phyloP scores from a whole-genome alignment of 1,140 invertebrate species.

The Procambarus clarkii region DNA sequence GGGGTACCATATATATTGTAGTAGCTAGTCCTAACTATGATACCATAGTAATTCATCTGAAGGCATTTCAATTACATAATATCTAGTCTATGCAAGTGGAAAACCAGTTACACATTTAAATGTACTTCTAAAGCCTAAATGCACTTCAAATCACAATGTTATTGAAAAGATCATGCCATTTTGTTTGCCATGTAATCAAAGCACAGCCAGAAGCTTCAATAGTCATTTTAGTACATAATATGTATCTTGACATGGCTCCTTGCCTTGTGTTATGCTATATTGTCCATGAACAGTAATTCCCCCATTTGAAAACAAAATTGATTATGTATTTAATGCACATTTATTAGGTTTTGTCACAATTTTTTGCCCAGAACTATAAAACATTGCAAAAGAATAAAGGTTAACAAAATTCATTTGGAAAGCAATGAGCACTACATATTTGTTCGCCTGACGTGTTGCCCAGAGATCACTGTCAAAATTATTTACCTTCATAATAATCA shows the following conservation, averaged over 20 bases:
- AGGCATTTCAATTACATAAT: slow-evolving; percentile 61
- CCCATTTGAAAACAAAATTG: slow-evolving; percentile 1
- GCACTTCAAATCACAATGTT: slow-evolving; percentile 63
- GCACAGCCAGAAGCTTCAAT: slow-evolving; percentile 60
- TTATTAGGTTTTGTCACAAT: neutral
- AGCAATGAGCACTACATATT: neutral
- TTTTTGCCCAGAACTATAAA: too few relatives aligned
- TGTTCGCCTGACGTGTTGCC: neutral
- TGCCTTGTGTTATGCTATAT: slow-evolving; percentile 12
- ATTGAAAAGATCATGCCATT: slow-evolving; percentile 60
- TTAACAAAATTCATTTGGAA: neutral
- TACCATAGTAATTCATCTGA: slow-evolving; percentile 55
- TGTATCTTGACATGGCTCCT: slow-evolving; percentile 16
- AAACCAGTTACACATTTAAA: slow-evolving; percentile 67
- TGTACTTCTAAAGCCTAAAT: slow-evolving; percentile 58
- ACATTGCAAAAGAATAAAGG: neutral
- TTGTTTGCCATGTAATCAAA: slow-evolving; percentile 57
- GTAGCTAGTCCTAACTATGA: slow-evolving; percentile 59
- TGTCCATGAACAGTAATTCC: neutral
- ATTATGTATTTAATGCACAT: neutral
- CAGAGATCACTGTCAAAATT: neutral
- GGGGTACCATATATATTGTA: slow-evolving; percentile 47
- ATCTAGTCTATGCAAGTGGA: slow-evolving; percentile 62
- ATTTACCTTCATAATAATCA: slow-evolving; percentile 10
- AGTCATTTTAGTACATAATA: slow-evolving; percentile 29